Base-by-base conservation (phyloP, 2,888 invertebrate genomes). In the Dyspetes luteomarginatus region DNA sequence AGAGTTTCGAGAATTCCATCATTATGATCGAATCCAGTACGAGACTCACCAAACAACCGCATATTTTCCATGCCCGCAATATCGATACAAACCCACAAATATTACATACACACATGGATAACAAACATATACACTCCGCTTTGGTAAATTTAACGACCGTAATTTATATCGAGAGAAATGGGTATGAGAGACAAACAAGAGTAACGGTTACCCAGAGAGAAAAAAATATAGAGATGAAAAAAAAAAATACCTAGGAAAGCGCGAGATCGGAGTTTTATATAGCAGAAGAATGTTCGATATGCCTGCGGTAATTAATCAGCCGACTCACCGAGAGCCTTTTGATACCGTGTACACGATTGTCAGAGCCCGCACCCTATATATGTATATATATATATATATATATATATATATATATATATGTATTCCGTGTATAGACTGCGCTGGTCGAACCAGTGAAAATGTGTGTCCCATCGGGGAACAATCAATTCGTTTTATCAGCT, bases 401-500 rank as follows among this genome's bases (percentile, higher is more conserved):
- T n/a, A n/a, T n/a, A n/a, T n/a, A n/a, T n/a, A n/a, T n/a, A n/a
- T n/a, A n/a, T n/a, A n/a, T n/a, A n/a, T n/a, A n/a, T n/a, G n/a
- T n/a, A n/a, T n/a, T n/a, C n/a, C n/a, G n/a, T n/a, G n/a, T n/a
- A n/a, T n/a, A n/a, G n/a, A n/a, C n/a, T n/a, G n/a, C n/a, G n/a
- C n/a, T n/a, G n/a, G n/a, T n/a, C 56, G 15, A 72, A 68, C 55
- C 69, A 52, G 67, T 71, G 74, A 65, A 73, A 69, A 71, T 74
- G 74, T 79, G 75, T 82, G 60, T 79, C 60, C 81, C 83, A 82
- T 77, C 36, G 68, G 84, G 81, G 82, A 78, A 76, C 75, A 64
- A 84, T 84, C 79, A 82, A 83, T 84, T 83, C 58, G 79, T 82
- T 84, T 83, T 84, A 84, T 84, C 84, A 82, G 74, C 75, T 68